A percentile compares a stretch with the other conserved stretches of the same genome.
Evolutionary conservation across 2,797 vertebrate genomes (phyloP).

Genomic region (Malurus leucopterus): DNA sequence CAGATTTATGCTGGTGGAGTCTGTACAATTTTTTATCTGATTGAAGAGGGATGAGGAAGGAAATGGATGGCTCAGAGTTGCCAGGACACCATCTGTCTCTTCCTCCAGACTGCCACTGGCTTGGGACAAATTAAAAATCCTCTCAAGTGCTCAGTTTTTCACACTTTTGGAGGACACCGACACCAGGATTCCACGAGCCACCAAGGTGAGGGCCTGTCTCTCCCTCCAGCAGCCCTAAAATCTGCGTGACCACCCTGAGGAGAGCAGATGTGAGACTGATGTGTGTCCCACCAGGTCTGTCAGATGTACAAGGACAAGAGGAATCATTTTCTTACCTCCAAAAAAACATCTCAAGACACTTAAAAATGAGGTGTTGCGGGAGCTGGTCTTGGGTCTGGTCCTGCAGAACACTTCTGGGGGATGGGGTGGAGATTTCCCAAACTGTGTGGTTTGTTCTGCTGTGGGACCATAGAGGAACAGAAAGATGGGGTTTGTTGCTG

Average conservation of each 20-base stretch:
- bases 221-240: neutral
- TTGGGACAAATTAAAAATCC: neutral
- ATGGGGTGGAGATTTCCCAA: neutral
- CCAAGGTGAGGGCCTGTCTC: neutral
- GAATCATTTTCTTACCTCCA: neutral
- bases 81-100: neutral
- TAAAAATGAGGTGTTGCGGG: neutral
- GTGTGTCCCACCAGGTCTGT: neutral
- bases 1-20: neutral
- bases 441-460: neutral
- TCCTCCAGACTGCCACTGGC: neutral
- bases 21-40: neutral
- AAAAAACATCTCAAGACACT: neutral
- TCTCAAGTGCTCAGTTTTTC: neutral
- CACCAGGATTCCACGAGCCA: neutral
- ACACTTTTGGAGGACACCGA: neutral
- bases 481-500: neutral
- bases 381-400: neutral
- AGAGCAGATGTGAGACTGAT: neutral
- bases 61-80: neutral
- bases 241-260: neutral
- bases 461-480: neutral
- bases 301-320: neutral
- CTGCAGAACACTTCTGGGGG: neutral
- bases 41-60: slow-evolving; percentile 1